Evolutionary conservation across 2,888 invertebrate genomes (phyloP).

Genomic region (Meteorus colon): DNA sequence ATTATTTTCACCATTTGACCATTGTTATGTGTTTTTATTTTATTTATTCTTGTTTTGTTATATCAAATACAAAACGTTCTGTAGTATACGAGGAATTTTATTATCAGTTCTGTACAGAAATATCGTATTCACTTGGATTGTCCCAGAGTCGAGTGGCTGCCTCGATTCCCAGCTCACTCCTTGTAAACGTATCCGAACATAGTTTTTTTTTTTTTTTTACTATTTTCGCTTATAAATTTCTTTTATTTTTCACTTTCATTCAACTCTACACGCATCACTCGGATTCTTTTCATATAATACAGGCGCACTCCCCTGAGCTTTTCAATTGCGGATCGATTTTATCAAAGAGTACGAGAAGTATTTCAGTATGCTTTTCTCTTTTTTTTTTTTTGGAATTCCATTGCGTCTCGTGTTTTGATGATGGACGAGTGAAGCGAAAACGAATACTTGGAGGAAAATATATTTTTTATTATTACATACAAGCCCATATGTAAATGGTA

Average conservation of each 20-base stretch:
- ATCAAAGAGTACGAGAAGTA: not conserved
- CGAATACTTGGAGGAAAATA: no score
- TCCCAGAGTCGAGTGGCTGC: not conserved
- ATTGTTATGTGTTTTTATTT: no score
- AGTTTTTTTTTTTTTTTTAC: not conserved
- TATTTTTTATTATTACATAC: no score
- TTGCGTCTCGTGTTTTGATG: no score
- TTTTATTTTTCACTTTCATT: not conserved
- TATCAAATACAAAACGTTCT: no score
- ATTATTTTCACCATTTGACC: no score
- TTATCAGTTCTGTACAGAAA: not conserved
- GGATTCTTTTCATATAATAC: not conserved
- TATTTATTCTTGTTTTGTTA: not conserved
- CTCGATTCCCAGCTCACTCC: not conserved
- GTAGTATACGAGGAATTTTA: no score
- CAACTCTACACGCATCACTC: not conserved
- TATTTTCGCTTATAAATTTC: not conserved
- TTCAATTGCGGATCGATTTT: not conserved
- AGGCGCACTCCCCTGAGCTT: not conserved
- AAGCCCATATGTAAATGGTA: no score
- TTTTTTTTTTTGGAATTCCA: not conserved
- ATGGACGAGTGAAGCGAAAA: no score
- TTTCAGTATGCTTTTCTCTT: not conserved
- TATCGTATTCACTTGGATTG: not conserved
- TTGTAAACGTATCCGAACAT: not conserved